A percentile compares a stretch with the other conserved stretches of the same genome.
phyloP scores from a whole-genome alignment of 2,888 invertebrate genomes.

The Tanypteryx hageni region DNA sequence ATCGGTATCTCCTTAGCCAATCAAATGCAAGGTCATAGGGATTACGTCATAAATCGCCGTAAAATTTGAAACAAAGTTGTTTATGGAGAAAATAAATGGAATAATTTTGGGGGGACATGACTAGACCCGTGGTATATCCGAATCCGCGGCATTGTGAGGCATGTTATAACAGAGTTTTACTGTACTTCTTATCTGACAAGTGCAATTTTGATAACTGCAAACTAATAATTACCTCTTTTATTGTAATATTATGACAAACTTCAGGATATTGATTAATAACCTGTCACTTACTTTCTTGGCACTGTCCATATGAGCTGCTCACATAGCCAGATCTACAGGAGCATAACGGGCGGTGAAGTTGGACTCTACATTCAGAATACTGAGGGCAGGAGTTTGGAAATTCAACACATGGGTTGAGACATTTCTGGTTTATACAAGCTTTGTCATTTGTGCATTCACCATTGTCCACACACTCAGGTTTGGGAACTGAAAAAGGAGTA shows the following conservation, averaged over 20 bases:
- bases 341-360: slow-evolving; percentile 88
- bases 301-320: slow-evolving; percentile 88
- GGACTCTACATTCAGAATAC: slow-evolving; percentile 87
- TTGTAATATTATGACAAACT: background rate
- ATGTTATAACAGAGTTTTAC: no score
- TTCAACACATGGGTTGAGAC: slow-evolving; percentile 85
- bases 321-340: slow-evolving; percentile 89
- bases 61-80: no score
- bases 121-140: no score
- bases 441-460: slow-evolving; percentile 89
- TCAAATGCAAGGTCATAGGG: no score
- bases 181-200: no score
- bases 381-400: slow-evolving; percentile 83
- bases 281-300: slow-evolving; percentile 83
- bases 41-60: no score
- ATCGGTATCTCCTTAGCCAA: no score
- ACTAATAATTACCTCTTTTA: background rate
- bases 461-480: slow-evolving; percentile 86
- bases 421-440: slow-evolving; percentile 86
- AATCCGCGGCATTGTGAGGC: no score
- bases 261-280: background rate
- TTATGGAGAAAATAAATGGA: no score
- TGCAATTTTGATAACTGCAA: no score
- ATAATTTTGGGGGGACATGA: no score
- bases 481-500: slow-evolving; percentile 76